Percentiles rank a stretch among this genome's conserved stretches.
Conservation (phyloP, 2,797 vertebrate species). For the Catostomus latipinnis region DNA sequence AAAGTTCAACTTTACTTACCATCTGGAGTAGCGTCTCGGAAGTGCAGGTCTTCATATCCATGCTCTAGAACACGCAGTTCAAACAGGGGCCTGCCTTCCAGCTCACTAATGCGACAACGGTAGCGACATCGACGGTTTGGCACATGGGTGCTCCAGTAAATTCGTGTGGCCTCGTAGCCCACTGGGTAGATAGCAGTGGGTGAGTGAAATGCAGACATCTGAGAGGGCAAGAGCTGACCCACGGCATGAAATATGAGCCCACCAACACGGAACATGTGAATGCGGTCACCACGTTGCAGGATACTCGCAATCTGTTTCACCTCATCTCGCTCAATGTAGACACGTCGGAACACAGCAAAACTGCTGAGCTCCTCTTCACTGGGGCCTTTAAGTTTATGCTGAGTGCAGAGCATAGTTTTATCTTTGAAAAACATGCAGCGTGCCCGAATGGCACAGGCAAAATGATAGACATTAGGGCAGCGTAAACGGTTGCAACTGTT, state of each 20-base stretch:
- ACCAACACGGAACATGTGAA: slow-evolving; percentile 96
- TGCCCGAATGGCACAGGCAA: slow-evolving; percentile 95
- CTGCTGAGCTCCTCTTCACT: slow-evolving; percentile 93
- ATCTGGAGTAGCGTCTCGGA: slow-evolving; percentile 88
- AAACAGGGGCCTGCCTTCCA: slow-evolving; percentile 89
- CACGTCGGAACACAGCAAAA: slow-evolving; percentile 93
- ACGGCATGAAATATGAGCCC: slow-evolving; percentile 97
- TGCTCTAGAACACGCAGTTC: slow-evolving; percentile 94
- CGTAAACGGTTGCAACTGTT: slow-evolving; percentile 97
- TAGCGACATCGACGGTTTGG: slow-evolving; percentile 97
- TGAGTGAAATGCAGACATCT: slow-evolving; percentile 96
- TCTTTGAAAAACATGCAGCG: slow-evolving; percentile 99
- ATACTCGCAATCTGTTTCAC: slow-evolving; percentile 99
- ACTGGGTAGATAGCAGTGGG: slow-evolving; percentile 94
- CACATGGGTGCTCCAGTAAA: slow-evolving; percentile 97
- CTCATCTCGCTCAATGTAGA: slow-evolving; percentile 97
- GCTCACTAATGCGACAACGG: slow-evolving; percentile 93
- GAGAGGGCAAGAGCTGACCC: slow-evolving; percentile 94
- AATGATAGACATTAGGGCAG: slow-evolving; percentile 97
- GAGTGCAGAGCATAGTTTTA: slow-evolving; percentile 97
- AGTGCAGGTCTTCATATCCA: slow-evolving; percentile 94
- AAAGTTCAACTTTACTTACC: slow-evolving; percentile 73
- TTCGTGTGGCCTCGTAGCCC: slow-evolving; percentile 95
- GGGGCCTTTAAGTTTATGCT: slow-evolving; percentile 97
- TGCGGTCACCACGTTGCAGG: slow-evolving; percentile 92